Conservation (phyloP, 2,888 invertebrate species). For the Chouioia cunea region DNA sequence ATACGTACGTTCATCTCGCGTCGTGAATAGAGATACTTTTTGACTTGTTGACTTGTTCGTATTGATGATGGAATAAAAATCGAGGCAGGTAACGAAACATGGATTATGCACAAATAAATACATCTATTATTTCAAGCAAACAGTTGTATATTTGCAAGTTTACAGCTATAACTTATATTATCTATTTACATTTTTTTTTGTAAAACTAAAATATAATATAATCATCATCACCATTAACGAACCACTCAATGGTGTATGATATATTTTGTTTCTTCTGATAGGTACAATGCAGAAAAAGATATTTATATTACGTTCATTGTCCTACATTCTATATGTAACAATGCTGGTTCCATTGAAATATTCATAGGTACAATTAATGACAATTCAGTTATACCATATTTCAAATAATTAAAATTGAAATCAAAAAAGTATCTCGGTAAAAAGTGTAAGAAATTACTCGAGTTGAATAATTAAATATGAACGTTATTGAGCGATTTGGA, state of each 20-base stretch:
- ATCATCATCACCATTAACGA: slow-evolving; percentile 15
- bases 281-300: too few species aligned
- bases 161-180: slow-evolving; percentile 47
- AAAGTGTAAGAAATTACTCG: slow-evolving; percentile 26
- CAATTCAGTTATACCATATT: not conserved
- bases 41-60: too few species aligned
- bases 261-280: too few species aligned
- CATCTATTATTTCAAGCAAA: slow-evolving; percentile 29
- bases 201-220: slow-evolving; percentile 37
- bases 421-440: slow-evolving; percentile 25
- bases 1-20: too few species aligned
- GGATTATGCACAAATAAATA: too few species aligned
- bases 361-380: slow-evolving; percentile 7
- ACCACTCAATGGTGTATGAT: too few species aligned
- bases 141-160: slow-evolving; percentile 47
- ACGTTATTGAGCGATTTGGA: slow-evolving; percentile 29
- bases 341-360: slow-evolving; percentile 18
- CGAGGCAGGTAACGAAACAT: too few species aligned
- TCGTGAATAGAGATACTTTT: too few species aligned
- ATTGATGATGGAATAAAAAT: too few species aligned
- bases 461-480: slow-evolving; percentile 9
- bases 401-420: slow-evolving; percentile 17
- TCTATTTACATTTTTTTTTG: slow-evolving; percentile 49
- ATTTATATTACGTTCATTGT: too few species aligned
- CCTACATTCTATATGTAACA: not conserved